Evolutionary conservation across 2,113 vertebrate species (phyloP).

Genomic region (Scytalopus superciliaris): DNA sequence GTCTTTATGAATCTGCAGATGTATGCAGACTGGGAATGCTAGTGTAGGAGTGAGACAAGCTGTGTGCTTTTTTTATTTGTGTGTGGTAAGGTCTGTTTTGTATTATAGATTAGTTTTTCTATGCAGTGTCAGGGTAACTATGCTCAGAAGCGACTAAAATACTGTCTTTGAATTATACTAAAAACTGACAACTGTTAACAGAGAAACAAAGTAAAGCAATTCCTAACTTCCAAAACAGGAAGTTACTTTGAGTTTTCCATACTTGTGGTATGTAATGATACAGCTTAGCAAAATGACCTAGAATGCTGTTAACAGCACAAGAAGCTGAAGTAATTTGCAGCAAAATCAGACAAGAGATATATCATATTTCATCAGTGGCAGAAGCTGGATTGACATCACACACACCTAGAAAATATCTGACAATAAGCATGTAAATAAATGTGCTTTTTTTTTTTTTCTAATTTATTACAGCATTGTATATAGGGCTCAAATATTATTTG

Average conservation of each 20-base stretch:
- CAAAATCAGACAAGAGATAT: not conserved
- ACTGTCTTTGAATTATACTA: not conserved
- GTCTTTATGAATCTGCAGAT: not conserved
- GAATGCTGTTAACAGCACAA: not conserved
- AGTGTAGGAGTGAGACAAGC: not conserved
- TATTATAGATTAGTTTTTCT: not conserved
- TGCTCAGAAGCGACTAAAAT: not conserved
- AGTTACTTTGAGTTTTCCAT: not conserved
- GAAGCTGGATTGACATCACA: not conserved
- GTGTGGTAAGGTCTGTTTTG: not conserved
- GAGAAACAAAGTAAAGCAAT: not conserved
- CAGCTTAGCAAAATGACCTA: not conserved
- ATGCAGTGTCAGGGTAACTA: not conserved
- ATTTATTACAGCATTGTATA: not conserved
- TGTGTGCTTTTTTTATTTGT: not conserved
- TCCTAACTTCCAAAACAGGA: not conserved
- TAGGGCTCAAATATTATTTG: not conserved
- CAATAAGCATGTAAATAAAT: not conserved
- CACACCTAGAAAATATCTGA: not conserved
- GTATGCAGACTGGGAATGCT: not conserved
- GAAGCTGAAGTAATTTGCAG: not conserved
- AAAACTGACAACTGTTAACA: not conserved
- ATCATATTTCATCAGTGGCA: not conserved
- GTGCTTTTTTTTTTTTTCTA: not conserved
- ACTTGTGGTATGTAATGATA: not conserved